Evolutionary conservation across 2,797 vertebrate species (phyloP), one percentile per base, ranked within the genome.

Genomic region (Salarias fasciatus): DNA sequence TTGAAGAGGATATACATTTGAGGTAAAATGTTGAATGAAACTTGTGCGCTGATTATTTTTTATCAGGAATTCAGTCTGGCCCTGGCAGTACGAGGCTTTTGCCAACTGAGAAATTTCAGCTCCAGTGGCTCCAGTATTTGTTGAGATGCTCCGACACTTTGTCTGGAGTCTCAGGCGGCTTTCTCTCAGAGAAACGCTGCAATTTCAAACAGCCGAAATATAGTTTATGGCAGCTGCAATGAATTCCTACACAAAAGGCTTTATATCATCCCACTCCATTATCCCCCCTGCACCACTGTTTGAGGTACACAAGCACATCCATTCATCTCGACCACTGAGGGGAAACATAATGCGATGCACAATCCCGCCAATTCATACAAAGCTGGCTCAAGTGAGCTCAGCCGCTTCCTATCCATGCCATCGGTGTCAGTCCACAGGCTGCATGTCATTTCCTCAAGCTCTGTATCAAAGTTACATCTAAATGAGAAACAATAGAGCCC

Each of bases 321-420:
- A 89, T 87, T 87, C 80, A 87, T 84, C 64, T 42, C 3, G 4
- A 63, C 66, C 57, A 46, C 57, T 45, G 65, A 57, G 46, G 37
- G 82, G 68, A 79, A 77, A 75, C 66, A 75, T 73, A 77, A 84
- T 49, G 57, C 30, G 60, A 51, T 5, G 31, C 49, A 88, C 84
- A 86, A 85, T 86, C 81, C 78, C 63, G 67, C 76, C 64, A 46
- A 80, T 88, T 89, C 82, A 87, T 62, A 76, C 73, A 71, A 75
- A 71, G 72, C 66, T 61, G 76, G 72, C 52, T 66, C 29, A 43
- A 71, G 31, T 28, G 53, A 80, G 55, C 56, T 0, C 11, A 63
- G 69, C 53, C 49, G 41, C 68, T 87, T 85, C 77, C 71, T 61
- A 72, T 65, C 63, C 49, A 47, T 70, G 53, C 37, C 58, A 61